These are phyloP conservation scores for Chaunax sp. DNA, from an alignment of 2,797 vertebrate genomes.

Conservation along the genomic window DNA sequence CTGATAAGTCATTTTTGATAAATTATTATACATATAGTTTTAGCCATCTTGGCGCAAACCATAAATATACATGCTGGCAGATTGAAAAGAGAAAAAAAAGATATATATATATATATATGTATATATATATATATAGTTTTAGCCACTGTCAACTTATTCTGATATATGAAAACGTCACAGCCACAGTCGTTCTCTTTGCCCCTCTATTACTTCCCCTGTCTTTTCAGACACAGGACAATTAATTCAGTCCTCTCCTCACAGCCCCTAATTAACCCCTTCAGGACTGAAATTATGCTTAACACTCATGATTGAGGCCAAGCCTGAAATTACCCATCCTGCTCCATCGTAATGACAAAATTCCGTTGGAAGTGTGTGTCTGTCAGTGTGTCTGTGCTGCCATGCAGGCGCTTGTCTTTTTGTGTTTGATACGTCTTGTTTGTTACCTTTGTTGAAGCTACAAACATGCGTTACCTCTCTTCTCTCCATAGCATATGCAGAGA, in stretches of 20 bases:
- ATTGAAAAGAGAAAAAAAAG: no score
- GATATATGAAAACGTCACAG: conserved; percentile 63
- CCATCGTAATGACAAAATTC: conserved; percentile 67
- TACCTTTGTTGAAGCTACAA: conserved; percentile 66
- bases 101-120: no score
- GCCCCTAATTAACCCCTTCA: conserved; percentile 84
- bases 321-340: conserved; percentile 81
- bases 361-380: conserved; percentile 37
- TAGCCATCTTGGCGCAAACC: no score
- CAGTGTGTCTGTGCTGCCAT: conserved; percentile 9
- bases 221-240: conserved; percentile 78
- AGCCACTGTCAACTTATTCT: conserved; percentile 66
- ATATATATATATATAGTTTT: conserved; percentile 55
- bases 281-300: conserved; percentile 80
- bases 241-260: conserved; percentile 77
- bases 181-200: conserved; percentile 28
- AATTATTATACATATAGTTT: conserved; percentile 54
- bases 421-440: conserved; percentile 60
- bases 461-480: conserved; percentile 60
- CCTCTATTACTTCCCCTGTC: conserved; percentile 66
- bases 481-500: conserved; percentile 69
- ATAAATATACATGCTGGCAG: no score
- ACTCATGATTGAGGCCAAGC: conserved; percentile 81
- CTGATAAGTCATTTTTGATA: conserved; percentile 18
- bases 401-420: conserved; percentile 41